Base-by-base conservation (phyloP, 2,797 vertebrate species). In the Danio albolineatus region DNA sequence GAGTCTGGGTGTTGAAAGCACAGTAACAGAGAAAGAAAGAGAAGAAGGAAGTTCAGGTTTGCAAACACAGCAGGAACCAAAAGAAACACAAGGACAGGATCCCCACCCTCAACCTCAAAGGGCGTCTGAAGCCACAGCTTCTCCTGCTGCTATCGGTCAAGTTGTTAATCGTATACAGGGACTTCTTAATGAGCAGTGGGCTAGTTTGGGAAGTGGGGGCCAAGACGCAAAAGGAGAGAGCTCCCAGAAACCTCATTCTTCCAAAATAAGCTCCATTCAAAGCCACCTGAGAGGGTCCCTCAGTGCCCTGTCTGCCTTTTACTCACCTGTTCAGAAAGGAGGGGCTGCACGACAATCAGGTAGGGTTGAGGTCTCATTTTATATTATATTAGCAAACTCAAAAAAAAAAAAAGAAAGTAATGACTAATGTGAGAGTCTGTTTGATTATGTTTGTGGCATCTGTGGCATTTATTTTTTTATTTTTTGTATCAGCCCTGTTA, bases 191-290 rank as follows among this genome's bases (percentile, higher is more conserved):
- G 97, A 99, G 87, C 98, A 99, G 90, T 98, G 97, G 97, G 95
- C 92, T 77, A 97, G 95, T 85, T 90, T 99, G 84, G 97, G 98
- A 82, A 96, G 96, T 0, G 81, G 79, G 2, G 74, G 79, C 56
- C 86, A 83, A 36, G 86, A 89, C 51, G 87, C 86, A 54, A 94
- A 93, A 90, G 90, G 78, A 84, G 84, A 87, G 44, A 70, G 82
- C 39, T 73, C 83, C 7, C 86, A 85, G 71, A 84, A 84, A 62
- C 84, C 95, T 76, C 94, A 95, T 0, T 94, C 97, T 56, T 99
- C 96, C 76, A 98, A 98, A 91, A 97, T 99, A 92, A 98, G 97
- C 89, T 96, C 97, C 57, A 98, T 99, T 87, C 97, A 98, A 91
- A 97, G 93, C 90, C 98, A 99, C 73, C 90, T 99, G 73, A 95